phyloP scores from a whole-genome alignment of 2,888 invertebrate genomes.

The Carpatolechia fugitivella region DNA sequence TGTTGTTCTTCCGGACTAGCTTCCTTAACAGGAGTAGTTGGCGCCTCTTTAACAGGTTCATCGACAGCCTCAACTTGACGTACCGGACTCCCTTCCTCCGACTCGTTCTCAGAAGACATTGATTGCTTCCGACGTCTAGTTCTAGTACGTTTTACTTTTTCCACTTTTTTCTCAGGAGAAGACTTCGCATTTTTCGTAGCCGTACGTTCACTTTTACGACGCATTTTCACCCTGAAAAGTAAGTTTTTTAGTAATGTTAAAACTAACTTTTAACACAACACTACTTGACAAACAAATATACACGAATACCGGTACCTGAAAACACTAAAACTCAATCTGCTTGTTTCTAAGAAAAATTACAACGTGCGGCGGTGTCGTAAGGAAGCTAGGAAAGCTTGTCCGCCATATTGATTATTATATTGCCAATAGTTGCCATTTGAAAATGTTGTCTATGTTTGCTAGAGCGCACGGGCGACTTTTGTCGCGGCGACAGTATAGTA shows the following conservation, averaged over 20 bases:
- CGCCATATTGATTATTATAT: slow-evolving; percentile 28
- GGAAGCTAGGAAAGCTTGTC: slow-evolving; percentile 15
- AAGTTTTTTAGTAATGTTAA: not conserved
- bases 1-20: slow-evolving; percentile 57
- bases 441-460: slow-evolving; percentile 12
- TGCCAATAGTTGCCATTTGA: slow-evolving; percentile 28
- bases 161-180: slow-evolving; percentile 82
- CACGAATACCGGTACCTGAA: not conserved
- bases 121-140: slow-evolving; percentile 78
- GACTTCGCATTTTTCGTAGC: slow-evolving; percentile 81
- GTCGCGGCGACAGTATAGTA: too few relatives aligned
- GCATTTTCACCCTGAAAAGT: slow-evolving; percentile 71
- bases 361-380: slow-evolving; percentile 23
- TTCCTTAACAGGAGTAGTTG: slow-evolving; percentile 49
- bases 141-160: slow-evolving; percentile 75
- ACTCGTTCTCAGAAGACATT: slow-evolving; percentile 76
- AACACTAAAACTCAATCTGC: not conserved
- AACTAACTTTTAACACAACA: not conserved
- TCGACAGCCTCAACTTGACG: slow-evolving; percentile 38
- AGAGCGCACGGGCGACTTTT: too few relatives aligned
- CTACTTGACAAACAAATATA: too few relatives aligned
- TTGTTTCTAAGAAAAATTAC: not conserved
- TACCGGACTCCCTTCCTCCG: slow-evolving; percentile 55
- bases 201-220: slow-evolving; percentile 87
- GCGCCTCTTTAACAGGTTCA: slow-evolving; percentile 45